A percentile compares a stretch with the other conserved stretches of the same genome.
Evolutionary conservation across 2,797 vertebrate species (phyloP).

Genomic region (Myotis myotis): DNA sequence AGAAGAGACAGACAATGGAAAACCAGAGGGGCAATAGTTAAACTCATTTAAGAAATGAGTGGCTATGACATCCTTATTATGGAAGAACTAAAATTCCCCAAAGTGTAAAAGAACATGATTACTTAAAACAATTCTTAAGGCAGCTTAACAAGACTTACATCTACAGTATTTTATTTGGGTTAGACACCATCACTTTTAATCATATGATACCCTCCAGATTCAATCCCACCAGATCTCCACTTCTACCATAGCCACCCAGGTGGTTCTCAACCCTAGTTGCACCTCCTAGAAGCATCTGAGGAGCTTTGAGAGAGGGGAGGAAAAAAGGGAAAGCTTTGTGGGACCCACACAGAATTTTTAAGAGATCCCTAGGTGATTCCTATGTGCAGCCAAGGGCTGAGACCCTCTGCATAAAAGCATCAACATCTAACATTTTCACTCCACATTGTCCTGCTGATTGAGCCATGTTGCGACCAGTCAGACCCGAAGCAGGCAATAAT

Average conservation of each 20-base stretch:
- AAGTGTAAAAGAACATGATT: slow-evolving; percentile 38
- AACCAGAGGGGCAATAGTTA: slow-evolving; percentile 43
- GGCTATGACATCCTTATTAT: slow-evolving; percentile 47
- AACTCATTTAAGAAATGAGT: slow-evolving; percentile 43
- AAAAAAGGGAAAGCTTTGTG: not conserved
- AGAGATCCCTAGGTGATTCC: not conserved
- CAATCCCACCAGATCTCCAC: not conserved
- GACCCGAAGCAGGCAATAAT: not conserved
- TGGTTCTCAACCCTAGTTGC: not conserved
- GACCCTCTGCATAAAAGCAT: slow-evolving; percentile 18
- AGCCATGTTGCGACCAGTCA: not conserved
- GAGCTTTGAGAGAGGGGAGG: not conserved
- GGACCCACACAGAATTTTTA: not conserved
- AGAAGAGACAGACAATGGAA: not conserved
- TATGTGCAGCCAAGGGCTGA: not conserved
- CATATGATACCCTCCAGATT: not conserved
- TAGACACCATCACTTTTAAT: not conserved
- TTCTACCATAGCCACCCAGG: not conserved
- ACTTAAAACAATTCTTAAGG: slow-evolving; percentile 18
- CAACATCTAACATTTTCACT: not conserved
- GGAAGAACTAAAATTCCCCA: slow-evolving; percentile 51
- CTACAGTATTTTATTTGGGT: slow-evolving; percentile 9
- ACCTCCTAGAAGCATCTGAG: not conserved
- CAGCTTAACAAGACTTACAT: slow-evolving; percentile 44
- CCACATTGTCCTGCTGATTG: not conserved